A percentile compares a stretch with the other conserved stretches of the same genome.
Conservation (phyloP, 2,888 invertebrate genomes). For the Scaptomyza tumidula region DNA sequence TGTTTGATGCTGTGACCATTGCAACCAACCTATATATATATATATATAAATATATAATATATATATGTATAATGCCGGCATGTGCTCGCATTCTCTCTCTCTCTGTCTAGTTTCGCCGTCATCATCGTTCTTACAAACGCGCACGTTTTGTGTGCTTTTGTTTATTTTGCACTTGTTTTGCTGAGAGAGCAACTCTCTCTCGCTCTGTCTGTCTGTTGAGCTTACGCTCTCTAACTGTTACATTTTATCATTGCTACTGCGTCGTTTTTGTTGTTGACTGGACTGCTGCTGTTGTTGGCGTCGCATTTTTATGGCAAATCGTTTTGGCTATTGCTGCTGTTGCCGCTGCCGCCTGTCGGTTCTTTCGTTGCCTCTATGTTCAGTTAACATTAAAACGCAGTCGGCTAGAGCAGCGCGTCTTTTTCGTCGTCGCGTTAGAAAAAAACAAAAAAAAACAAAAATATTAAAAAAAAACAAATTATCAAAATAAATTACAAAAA, state of each 20-base stretch:
- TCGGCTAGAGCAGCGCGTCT: constrained; percentile 63
- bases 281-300: constrained; percentile 31
- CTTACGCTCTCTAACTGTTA: constrained; percentile 33
- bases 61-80: constrained; percentile 41
- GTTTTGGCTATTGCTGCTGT: constrained; percentile 14
- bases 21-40: not conserved
- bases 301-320: constrained; percentile 72
- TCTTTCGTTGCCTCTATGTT: constrained; percentile 55
- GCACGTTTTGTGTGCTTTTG: constrained; percentile 65
- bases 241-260: constrained; percentile 58
- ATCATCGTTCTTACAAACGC: constrained; percentile 27
- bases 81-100: constrained; percentile 23
- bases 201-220: not conserved
- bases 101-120: not conserved
- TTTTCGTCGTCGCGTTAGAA: constrained; percentile 57
- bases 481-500: constrained; percentile 11
- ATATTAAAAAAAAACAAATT: constrained; percentile 15
- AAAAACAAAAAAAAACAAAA: constrained; percentile 15
- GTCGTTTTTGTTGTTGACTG: constrained; percentile 57
- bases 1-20: constrained; percentile 34
- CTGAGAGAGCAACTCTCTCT: constrained; percentile 4
- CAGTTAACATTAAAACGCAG: constrained; percentile 78
- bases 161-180: constrained; percentile 65
- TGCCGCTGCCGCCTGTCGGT: constrained; percentile 12
- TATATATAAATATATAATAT: not conserved